These are phyloP conservation scores for Drosophila rellima DNA, from an alignment of 2,888 invertebrate species.

Conservation along the genomic window DNA sequence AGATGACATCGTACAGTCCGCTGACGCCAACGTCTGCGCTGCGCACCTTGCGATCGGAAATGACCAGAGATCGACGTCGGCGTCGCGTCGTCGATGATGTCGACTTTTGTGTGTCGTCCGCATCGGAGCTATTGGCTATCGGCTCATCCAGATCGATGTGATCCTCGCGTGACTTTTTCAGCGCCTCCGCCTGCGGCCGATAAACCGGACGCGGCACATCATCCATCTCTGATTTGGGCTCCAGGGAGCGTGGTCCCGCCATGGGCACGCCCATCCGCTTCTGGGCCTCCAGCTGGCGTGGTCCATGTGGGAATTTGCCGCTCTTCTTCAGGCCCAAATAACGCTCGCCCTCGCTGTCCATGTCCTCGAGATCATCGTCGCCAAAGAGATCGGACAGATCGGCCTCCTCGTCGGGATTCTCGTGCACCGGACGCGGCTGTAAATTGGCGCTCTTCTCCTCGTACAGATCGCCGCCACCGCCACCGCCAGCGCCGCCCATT, in stretches of 20 bases:
- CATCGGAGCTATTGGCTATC: constrained; percentile 33
- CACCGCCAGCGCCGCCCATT: constrained; percentile 72
- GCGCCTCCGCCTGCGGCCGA: constrained; percentile 75
- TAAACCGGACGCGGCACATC: constrained; percentile 83
- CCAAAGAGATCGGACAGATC: constrained; percentile 84
- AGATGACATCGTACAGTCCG: constrained; percentile 95
- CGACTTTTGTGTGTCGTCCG: constrained; percentile 16
- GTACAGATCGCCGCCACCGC: constrained; percentile 83
- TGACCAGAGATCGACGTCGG: constrained; percentile 89
- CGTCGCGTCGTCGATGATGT: constrained; percentile 19
- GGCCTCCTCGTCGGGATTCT: constrained; percentile 85
- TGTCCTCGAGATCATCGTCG: constrained; percentile 80
- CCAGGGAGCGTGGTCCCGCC: constrained; percentile 87
- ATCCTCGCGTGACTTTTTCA: constrained; percentile 68
- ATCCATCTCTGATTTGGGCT: constrained; percentile 78
- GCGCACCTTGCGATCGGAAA: constrained; percentile 91
- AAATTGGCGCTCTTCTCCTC: constrained; percentile 83
- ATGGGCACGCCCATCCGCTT: constrained; percentile 87
- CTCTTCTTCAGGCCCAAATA: constrained; percentile 86
- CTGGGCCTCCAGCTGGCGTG: constrained; percentile 88
- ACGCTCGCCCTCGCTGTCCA: constrained; percentile 82
- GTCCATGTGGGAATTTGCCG: constrained; percentile 91
- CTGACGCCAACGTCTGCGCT: constrained; percentile 96
- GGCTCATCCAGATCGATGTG: constrained; percentile 75
- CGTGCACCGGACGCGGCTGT: constrained; percentile 84